Evolutionary conservation across 2,888 invertebrate genomes (phyloP), one percentile per base, ranked within the genome.

Genomic region (Tethea ocularis): DNA sequence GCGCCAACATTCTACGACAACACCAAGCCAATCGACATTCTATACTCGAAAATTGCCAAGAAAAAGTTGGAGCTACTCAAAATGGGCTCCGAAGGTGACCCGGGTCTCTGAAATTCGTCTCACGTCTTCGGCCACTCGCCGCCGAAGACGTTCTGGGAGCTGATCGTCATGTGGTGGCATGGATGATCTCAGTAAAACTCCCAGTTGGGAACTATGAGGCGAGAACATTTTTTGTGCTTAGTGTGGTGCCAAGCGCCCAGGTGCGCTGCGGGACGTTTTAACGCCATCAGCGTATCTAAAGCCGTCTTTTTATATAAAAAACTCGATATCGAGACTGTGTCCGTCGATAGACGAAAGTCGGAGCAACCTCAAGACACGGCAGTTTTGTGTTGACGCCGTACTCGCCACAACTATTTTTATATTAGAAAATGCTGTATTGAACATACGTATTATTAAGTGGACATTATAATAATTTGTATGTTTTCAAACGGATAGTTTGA

Each of bases 1-100:
- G 98, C 98, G 74, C 98, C 98, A 63, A 97, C 97, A 60, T 95
- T 98, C 79, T 98, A 98, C 92, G 98, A 98, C 93, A 96, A 96
- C 82, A 96, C 97, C 75, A 96, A 96, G 88, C 97, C 98, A 70
- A 97, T 98, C 89, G 97, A 98, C 91, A 96, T 98, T 76, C 94
- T 96, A 71, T 97, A 97, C 92, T 98, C 98, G 68, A 98, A 97
- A 91, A 97, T 98, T 75, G 97, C 97, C 72, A 97, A 97, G 91
- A 97, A 97, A 92, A 97, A 97, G 86, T 94, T 97, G 94, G 96
- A 96, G 92, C 94, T 97, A 86, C 95, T 97, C 83, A 96, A 96
- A 93, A 97, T 97, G 97, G 97, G 96, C 86, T 96, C 96, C 51
- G 96, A 94, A 84, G 93, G 94, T 67, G 95, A 95, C 82, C 95